Base-by-base conservation (phyloP, 2,797 vertebrate species). In the Dryobates pubescens region DNA sequence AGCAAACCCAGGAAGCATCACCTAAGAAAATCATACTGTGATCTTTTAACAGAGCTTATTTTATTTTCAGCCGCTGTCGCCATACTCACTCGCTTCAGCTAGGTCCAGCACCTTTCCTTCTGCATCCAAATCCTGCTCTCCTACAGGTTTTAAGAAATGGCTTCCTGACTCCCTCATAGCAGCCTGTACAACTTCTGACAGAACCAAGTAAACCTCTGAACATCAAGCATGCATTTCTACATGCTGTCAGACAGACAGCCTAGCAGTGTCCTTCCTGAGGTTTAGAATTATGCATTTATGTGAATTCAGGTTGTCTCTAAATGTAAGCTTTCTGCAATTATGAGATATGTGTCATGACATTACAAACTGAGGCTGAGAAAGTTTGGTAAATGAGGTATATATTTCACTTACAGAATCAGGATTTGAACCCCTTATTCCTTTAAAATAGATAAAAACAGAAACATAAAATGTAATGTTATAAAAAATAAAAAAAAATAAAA, bases 361-460 rank as follows among this genome's bases (percentile, higher is more conserved):
- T 79, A 70, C 7, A 29, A 86, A 56, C 8, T 32, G 15, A 70
- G 18, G 7, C 16, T 72, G 41, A 70, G 29, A 74, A 90, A 68
- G 34, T 78, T 87, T 85, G 10, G 24, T 56, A 71, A 30, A 32
- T n/a, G 32, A 70, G 14, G n/a, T 49, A 13, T 13, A 70, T 15
- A 13, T 71, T 80, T 90, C 51, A 81, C 12, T 36, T 72, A 47
- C 3, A 63, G 29, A 53, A 72, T 78, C 16, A 58, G 41, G 5
- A 70, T 88, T 17, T 86, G 45, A 73, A 23, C 7, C 23, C 4
- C 3, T 83, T 89, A 81, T 76, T 86, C 38, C n/a, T 89, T 89
- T 83, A 89, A 84, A 91, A 68, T 9, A 58, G 27, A 80, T 23
- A 89, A 88, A 91, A 81, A 57, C 34, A 47, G 73, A 87, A 92